Evolutionary conservation across 2,113 vertebrate species (phyloP), one percentile per base, ranked within the genome.

Genomic region (Bagarius yarrelli): DNA sequence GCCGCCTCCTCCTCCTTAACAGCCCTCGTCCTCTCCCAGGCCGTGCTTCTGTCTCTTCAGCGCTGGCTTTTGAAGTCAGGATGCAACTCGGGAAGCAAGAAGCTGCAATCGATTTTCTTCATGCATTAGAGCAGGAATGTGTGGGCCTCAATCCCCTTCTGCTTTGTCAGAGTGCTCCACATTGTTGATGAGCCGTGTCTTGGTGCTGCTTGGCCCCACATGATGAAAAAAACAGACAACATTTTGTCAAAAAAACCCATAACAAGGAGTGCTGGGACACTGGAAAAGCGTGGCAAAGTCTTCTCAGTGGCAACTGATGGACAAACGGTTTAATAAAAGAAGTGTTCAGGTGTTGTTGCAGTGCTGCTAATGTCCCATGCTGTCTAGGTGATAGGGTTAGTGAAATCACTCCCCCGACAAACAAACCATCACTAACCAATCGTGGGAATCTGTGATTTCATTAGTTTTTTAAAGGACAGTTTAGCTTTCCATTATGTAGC

Each of bases 81-180:
- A 87, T 81, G 69, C 77, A 82, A 81, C 85, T 88, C 85, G 88
- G 89, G 88, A 92, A 90, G 79, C 40, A 75, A 88, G 69, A 61
- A 73, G 91, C 86, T 67, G 85, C 88, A 91, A 92, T 93, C 87
- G 86, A 92, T 91, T 93, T 86, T 88, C 88, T 85, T 82, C 84
- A 52, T 89, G 88, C 90, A 90, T 91, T 90, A 89, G 83, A 47
- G 57, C 69, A 79, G 90, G 90, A 94, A 93, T 93, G 92, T 91
- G 88, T 91, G 88, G 88, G 88, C 63, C 82, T 78, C 82, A 44
- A 71, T 64, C 56, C 40, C 60, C 40, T 13, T 73, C 72, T 50
- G 0, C 34, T 56, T n/a, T n/a, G 47, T 80, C 63, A 40, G 4
- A 84, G 83, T 85, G 83, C 71, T 80, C 87, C 82, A 67, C 15